These are phyloP conservation scores for Passerculus sandwichensis DNA, from an alignment of 2,797 vertebrate genomes.

Conservation along the genomic window DNA sequence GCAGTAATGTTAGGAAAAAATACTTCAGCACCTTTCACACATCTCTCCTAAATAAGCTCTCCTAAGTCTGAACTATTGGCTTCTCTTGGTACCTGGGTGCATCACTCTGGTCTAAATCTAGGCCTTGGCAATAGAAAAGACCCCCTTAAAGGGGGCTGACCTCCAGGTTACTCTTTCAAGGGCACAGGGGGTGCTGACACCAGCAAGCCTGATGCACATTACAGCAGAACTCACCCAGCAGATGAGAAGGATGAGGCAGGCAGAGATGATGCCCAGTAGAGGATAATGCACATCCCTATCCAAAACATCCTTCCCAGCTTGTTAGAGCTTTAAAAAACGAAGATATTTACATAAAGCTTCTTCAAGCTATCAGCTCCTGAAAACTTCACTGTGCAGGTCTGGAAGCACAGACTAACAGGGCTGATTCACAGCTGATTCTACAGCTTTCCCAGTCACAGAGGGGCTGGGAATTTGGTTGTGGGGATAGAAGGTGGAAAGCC, in stretches of 20 bases:
- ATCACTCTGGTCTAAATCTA: not conserved
- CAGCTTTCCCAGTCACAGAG: not conserved
- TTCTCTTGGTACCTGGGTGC: not conserved
- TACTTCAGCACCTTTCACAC: not conserved
- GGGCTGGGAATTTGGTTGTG: not conserved
- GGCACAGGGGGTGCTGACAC: not conserved
- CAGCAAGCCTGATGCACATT: not conserved
- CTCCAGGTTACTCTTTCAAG: not conserved
- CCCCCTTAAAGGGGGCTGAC: not conserved
- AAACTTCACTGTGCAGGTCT: not conserved
- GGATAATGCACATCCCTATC: not conserved
- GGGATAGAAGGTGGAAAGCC: not conserved
- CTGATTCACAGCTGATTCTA: not conserved
- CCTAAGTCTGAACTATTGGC: not conserved
- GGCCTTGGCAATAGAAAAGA: not conserved
- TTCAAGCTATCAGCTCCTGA: not conserved
- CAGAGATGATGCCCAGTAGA: accelerated
- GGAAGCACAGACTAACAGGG: not conserved
- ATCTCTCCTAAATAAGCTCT: not conserved
- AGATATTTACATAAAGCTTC: not conserved
- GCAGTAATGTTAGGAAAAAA: not conserved
- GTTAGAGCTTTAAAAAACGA: not conserved
- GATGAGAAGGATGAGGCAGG: not conserved
- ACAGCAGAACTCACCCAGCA: not conserved
- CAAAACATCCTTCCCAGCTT: not conserved